Conservation (phyloP, 2,888 invertebrate genomes). For the Eupithecia pulchellata region DNA sequence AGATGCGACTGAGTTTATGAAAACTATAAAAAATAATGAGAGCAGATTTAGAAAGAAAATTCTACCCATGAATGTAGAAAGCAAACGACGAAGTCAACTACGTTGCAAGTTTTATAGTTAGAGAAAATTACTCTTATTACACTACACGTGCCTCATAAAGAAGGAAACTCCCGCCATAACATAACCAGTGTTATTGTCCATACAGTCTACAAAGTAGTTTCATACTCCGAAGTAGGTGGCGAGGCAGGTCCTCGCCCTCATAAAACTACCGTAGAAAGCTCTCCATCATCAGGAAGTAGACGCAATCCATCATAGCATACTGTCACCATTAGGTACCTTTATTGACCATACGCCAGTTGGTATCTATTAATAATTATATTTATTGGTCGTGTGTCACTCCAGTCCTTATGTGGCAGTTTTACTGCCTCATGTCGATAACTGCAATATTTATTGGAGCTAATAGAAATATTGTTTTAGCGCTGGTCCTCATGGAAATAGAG, state of each 20-base stretch:
- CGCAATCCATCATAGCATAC: conserved; percentile 27
- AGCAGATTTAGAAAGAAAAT: neutral
- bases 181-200: conserved; percentile 3
- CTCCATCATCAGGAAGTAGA: conserved; percentile 34
- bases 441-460: conserved; percentile 27
- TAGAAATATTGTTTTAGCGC: conserved; percentile 24
- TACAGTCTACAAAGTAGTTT: conserved; percentile 20
- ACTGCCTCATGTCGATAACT: conserved; percentile 15
- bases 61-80: neutral
- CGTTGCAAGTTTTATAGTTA: conserved; percentile 3
- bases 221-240: conserved; percentile 17
- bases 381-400: conserved; percentile 29
- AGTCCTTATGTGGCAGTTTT: conserved; percentile 31
- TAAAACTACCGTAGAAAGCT: conserved; percentile 35
- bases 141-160: neutral
- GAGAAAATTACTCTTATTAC: conserved; percentile 7
- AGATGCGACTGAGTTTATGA: neutral
- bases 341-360: conserved; percentile 1
- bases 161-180: neutral
- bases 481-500: conserved; percentile 24
- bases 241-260: conserved; percentile 31
- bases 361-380: conserved; percentile 37
- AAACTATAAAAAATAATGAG: neutral
- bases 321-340: conserved; percentile 26
- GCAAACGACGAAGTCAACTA: neutral